Base-by-base conservation (phyloP, 2,888 invertebrate genomes). In the Stenurella melanura region DNA sequence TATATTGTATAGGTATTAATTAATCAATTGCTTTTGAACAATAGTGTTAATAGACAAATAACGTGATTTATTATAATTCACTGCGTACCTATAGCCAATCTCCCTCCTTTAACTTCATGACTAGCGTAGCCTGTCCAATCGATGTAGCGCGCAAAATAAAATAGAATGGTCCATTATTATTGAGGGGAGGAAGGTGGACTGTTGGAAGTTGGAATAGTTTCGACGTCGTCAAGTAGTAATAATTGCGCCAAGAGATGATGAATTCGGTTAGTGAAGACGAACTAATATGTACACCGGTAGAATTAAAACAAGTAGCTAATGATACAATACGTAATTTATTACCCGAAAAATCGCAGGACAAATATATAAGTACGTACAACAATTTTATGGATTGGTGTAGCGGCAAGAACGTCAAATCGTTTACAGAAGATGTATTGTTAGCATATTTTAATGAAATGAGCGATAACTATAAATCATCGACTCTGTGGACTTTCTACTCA, bases 401-500 rank as follows among this genome's bases (percentile, higher is more conserved):
- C 18, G 10, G 2, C 57, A 57, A 57, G 19, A 57, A 57, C 17
- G 57, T 57, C 17, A 17, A 57, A 2, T 57, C 57, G 19, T 57
- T 57, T 57, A 18, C 57, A 12, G 82, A 82, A 71, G 71, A 74
- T 34, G 76, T 80, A 19, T 19, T 81, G 15, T 67, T 81, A n/a
- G 70, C 12, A 21, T 79, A 81, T 73, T 79, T 80, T 68, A 26
- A 54, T 42, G 78, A 79, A 73, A 34, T 78, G n/a, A 70, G 74
- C 19, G 58, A 74, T 19, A 70, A 68, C 70, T 73, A 69, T 68
- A 77, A 75, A 73, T 18, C 73, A 17, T 77, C 74, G 78, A 64
- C 75, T 10, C 19, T 57, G 57, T 57, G 57, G 57, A 57, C 17
- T 17, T 17, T 61, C 15, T 76, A 74, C 71, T 80, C 78, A 30